Evolutionary conservation across 2,113 vertebrate species (phyloP), one percentile per base, ranked within the genome.

Genomic region (Bubalus kerabau): DNA sequence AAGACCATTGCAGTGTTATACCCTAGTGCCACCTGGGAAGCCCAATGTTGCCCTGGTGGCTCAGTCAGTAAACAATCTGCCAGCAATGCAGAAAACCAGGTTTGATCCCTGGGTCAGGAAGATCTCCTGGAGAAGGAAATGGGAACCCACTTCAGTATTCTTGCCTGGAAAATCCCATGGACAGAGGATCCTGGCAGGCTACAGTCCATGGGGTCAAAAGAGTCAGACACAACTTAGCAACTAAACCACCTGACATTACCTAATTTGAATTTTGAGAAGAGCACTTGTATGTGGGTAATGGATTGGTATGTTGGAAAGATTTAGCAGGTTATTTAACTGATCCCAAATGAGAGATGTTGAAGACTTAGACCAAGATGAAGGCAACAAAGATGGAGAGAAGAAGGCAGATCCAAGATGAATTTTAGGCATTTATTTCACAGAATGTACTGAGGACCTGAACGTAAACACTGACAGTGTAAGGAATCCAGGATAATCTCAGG

Each of bases 211-310:
- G 64, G 17, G 36, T 76, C 71, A 43, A 12, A 43, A 76, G 40
- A 24, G 40, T 43, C 15, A 24, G 40, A 76, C 71, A 76, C 71
- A 43, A 76, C 12, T 43, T 43, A 62, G 16, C n/a, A 76, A 84
- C 32, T 85, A 80, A 84, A 19, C 40, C 23, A 76, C 23, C 71
- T 52, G 8, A 62, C 6, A 81, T 32, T 71, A 36, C 2, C 17
- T 12, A 80, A 26, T 90, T 60, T 87, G 12, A 46, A 96, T 93
- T 95, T 96, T 93, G 87, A 91, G 46, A 95, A 78, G 5, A 71
- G 1, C 9, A 92, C 13, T 94, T 95, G 85, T 89, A 6, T 76
- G 32, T 60, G 3, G 32, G 16, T n/a, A 93, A 90, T 80, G 7
- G 7, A 87, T 71, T 80, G 10, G 15, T 32, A 40, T 52, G 12